Evolutionary conservation across 2,888 invertebrate species (phyloP).

Genomic region (Pardosa pseudoannulata): DNA sequence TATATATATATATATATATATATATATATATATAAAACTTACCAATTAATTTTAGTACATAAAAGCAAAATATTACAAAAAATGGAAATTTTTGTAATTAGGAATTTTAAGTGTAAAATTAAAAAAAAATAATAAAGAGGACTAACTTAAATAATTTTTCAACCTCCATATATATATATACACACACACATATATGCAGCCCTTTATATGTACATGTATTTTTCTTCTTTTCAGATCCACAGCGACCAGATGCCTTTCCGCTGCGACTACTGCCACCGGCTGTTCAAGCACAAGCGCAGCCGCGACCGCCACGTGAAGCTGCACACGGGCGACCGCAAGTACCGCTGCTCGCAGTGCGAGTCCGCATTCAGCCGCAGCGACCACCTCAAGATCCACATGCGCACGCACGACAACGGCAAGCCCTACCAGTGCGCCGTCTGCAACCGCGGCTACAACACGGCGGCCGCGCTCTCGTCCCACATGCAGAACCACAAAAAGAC

Average conservation of each 20-base stretch:
- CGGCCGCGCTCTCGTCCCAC: slow-evolving; percentile 92
- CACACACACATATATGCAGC: no score
- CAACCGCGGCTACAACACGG: slow-evolving; percentile 91
- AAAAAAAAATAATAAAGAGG: no score
- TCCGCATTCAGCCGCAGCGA: slow-evolving; percentile 96
- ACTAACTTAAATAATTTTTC: no score
- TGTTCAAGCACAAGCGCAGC: slow-evolving; percentile 96
- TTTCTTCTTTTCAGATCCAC: slow-evolving; percentile 91
- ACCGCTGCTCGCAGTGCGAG: slow-evolving; percentile 92
- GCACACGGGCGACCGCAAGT: slow-evolving; percentile 93
- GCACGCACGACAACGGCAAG: slow-evolving; percentile 94
- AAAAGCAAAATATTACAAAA: no score
- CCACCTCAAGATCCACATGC: slow-evolving; percentile 96
- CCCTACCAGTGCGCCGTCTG: slow-evolving; percentile 94
- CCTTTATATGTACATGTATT: no score
- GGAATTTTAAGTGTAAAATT: no score
- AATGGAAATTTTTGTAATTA: no score
- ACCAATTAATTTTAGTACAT: no score
- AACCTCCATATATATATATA: no score
- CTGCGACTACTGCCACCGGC: slow-evolving; percentile 92
- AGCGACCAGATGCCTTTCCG: slow-evolving; percentile 85
- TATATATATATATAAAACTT: no score
- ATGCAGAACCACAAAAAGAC: slow-evolving; percentile 82
- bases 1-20: no score
- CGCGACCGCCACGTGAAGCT: slow-evolving; percentile 95